Evolutionary conservation across 2,888 invertebrate species (phyloP), one percentile per base, ranked within the genome.

Genomic region (Stenolophus ochropezus): DNA sequence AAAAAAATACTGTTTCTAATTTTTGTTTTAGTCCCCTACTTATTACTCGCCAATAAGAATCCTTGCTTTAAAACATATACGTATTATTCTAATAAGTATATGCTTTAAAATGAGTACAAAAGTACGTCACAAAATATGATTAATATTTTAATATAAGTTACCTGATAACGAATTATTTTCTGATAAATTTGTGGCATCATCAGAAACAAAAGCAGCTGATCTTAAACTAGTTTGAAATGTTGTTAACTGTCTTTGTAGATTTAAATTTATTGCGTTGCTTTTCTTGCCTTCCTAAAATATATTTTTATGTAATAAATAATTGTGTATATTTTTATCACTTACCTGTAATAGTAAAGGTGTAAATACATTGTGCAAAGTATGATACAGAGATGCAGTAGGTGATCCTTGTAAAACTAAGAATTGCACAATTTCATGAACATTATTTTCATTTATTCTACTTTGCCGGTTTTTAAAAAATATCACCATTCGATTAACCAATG

Each of bases 381-480:
- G 91, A 86, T 93, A 93, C 16, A 94, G 89, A 1, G 92, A 90
- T 74, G 90, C 89, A 25, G 92, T 88, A 8, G 93, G 92, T 21
- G 93, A 91, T 84, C 92, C 93, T 53, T 90, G 86, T 87, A 94
- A 89, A 0, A 93, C 92, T 2, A 92, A 91, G 4, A 93, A 91
- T 85, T 92, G 91, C 53, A 94, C 88, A 82, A 90, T 90, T 20
- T 88, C 88, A 82, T 91, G 89, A 73, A 93, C 87, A 86, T 93
- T 93, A 58, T 92, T 91, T 6, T 91, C 90, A 8, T 92, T 92
- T 61, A 94, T 90, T 6, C 90, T 89, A 16, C 90, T 90, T n/a
- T 92, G 91, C 81, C 89, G 88, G 4, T 89, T 89, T 89, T 94
- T 94, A 87, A 92, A 93, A 87, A 94, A 94, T 2, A 93, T 90